Evolutionary conservation across 1,140 invertebrate species (phyloP).

Genomic region (Zelostemma sp.): DNA sequence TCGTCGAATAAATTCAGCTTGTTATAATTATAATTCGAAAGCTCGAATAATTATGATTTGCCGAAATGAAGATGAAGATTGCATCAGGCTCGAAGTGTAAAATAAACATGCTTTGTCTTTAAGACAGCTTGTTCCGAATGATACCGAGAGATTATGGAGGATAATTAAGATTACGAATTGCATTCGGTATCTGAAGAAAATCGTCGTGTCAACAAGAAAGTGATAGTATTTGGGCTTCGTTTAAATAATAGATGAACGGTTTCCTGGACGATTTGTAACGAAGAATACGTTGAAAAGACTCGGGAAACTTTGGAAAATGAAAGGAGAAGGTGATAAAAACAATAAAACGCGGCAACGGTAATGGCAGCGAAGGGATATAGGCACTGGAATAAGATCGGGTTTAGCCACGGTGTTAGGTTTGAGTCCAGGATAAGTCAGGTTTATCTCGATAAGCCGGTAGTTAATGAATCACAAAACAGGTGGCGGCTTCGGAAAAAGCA

Average conservation of each 20-base stretch:
- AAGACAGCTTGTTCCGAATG: slow-evolving; percentile 3
- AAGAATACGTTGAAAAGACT: too few relatives aligned
- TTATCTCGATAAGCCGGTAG: slow-evolving; percentile 72
- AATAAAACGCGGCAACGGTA: slow-evolving; percentile 58
- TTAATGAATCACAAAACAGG: slow-evolving; percentile 72
- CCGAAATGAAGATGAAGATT: not conserved
- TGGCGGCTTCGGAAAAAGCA: slow-evolving; percentile 59
- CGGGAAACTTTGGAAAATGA: too few relatives aligned
- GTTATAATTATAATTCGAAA: too few relatives aligned
- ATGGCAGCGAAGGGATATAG: slow-evolving; percentile 60
- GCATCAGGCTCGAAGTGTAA: slow-evolving; percentile 1
- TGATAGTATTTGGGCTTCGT: not conserved
- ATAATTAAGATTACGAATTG: slow-evolving; percentile 4
- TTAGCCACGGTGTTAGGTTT: slow-evolving; percentile 69
- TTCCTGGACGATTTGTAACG: too few relatives aligned
- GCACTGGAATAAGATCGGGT: slow-evolving; percentile 71
- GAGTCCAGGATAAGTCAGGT: slow-evolving; percentile 69
- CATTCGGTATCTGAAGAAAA: not conserved
- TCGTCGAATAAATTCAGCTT: too few relatives aligned
- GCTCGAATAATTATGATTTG: too few relatives aligned
- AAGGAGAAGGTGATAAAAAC: slow-evolving; percentile 33
- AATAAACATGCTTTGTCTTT: slow-evolving; percentile 6
- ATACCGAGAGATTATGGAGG: slow-evolving; percentile 13
- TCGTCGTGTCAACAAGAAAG: not conserved
- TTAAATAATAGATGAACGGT: too few relatives aligned